phyloP scores from a whole-genome alignment of 35 echinoderm and acorn worm species.

The Diadema setosum region DNA sequence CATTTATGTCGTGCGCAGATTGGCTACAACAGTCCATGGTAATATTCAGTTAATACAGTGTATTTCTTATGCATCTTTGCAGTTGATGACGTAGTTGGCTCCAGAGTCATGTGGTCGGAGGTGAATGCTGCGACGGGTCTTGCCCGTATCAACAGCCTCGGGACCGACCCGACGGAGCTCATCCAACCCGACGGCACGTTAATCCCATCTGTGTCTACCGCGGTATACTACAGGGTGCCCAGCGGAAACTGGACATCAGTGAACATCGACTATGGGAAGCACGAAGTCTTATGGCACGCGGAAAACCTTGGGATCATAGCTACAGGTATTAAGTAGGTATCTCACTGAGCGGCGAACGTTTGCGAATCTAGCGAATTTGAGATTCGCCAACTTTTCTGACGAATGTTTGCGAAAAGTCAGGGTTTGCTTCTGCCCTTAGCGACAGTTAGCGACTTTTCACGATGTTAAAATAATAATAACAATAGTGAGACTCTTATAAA shows the following conservation, averaged over 20 bases:
- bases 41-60: too few relatives aligned
- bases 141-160: slow-evolving; percentile 30
- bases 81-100: slow-evolving; percentile 20
- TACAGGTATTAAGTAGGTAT: neutral
- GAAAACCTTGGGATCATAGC: neutral
- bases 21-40: too few relatives aligned
- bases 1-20: too few relatives aligned
- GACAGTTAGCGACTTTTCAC: too few relatives aligned
- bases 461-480: too few relatives aligned
- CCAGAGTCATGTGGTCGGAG: slow-evolving; percentile 51
- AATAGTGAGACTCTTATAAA: too few relatives aligned
- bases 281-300: slow-evolving; percentile 67
- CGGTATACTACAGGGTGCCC: neutral
- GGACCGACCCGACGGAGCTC: slow-evolving; percentile 42
- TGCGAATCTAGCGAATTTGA: too few relatives aligned
- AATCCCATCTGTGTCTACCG: neutral
- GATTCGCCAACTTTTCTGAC: too few relatives aligned
- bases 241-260: slow-evolving; percentile 45
- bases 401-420: too few relatives aligned
- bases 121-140: neutral
- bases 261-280: slow-evolving; percentile 35
- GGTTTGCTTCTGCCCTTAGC: too few relatives aligned
- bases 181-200: neutral
- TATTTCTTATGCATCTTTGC: too few relatives aligned
- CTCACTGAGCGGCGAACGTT: too few relatives aligned